phyloP scores from a whole-genome alignment of 2,113 vertebrate genomes.

The Eclectus roratus region DNA sequence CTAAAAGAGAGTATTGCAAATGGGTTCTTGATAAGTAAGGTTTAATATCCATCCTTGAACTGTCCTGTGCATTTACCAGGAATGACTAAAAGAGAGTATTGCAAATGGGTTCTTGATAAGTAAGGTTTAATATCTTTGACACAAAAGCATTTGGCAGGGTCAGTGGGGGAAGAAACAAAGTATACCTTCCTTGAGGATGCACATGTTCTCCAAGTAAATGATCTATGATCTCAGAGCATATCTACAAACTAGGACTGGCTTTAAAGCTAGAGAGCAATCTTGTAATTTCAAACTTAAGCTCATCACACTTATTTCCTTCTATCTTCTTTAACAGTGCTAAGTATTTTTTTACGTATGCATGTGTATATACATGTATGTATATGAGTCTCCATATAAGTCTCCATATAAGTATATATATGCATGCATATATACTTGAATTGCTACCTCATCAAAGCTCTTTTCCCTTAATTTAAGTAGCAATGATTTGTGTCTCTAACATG shows the following conservation, averaged over 20 bases:
- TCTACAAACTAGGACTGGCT: not conserved
- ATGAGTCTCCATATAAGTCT: not conserved
- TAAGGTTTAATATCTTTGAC: not conserved
- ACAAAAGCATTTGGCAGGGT: not conserved
- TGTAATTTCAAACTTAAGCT: not conserved
- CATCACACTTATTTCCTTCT: not conserved
- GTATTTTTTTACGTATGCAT: not conserved
- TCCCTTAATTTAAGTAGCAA: not conserved
- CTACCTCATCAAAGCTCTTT: not conserved
- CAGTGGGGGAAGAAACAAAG: not conserved
- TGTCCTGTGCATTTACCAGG: not conserved
- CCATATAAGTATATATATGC: not conserved
- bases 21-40: not conserved
- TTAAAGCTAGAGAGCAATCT: not conserved
- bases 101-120: not conserved
- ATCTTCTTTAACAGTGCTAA: not conserved
- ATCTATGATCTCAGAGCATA: not conserved
- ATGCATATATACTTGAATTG: not conserved
- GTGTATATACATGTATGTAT: too few relatives aligned
- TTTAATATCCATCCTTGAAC: not conserved
- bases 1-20: not conserved
- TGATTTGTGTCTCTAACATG: not conserved
- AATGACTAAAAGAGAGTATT: not conserved
- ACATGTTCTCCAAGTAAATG: not conserved
- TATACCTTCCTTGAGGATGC: not conserved